Evolutionary conservation across 1,140 invertebrate genomes (phyloP).

Genomic region (Zophobas atratus): DNA sequence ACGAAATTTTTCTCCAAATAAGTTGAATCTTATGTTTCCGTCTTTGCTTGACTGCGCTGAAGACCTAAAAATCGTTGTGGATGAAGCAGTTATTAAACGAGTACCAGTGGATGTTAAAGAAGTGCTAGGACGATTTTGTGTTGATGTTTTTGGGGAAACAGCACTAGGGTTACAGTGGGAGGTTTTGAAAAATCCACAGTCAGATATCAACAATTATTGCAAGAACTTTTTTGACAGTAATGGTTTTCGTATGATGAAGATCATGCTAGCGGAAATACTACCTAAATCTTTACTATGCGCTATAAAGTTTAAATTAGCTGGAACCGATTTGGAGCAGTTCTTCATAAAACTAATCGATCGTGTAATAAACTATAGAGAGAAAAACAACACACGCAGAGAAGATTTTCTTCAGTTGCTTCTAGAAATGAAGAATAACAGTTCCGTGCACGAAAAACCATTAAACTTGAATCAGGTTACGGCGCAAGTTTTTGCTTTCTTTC

Average conservation of each 20-base stretch:
- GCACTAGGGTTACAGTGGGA: slow-evolving; percentile 76
- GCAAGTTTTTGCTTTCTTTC: slow-evolving; percentile 68
- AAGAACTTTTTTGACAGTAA: too few species aligned
- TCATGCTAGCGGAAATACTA: not conserved
- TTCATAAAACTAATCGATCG: slow-evolving; percentile 67
- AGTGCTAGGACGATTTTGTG: slow-evolving; percentile 51
- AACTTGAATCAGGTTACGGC: slow-evolving; percentile 62
- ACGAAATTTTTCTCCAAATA: slow-evolving; percentile 65
- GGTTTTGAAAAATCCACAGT: too few species aligned
- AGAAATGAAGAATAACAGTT: slow-evolving; percentile 49
- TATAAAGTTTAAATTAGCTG: slow-evolving; percentile 1
- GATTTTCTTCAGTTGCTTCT: slow-evolving; percentile 72
- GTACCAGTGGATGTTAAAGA: slow-evolving; percentile 71
- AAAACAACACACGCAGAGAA: slow-evolving; percentile 66
- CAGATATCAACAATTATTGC: too few species aligned
- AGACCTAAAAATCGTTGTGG: slow-evolving; percentile 56
- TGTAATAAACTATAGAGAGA: slow-evolving; percentile 68
- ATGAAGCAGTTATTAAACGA: slow-evolving; percentile 63
- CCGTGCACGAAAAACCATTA: slow-evolving; percentile 27
- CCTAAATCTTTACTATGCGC: not conserved
- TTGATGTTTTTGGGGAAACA: slow-evolving; percentile 69
- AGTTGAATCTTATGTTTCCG: slow-evolving; percentile 67
- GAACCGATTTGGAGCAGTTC: slow-evolving; percentile 64
- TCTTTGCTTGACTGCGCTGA: slow-evolving; percentile 63
- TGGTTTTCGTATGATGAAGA: not conserved